Evolutionary conservation across 2,797 vertebrate genomes (phyloP), one percentile per base, ranked within the genome.

Genomic region (Enoplosus armatus): DNA sequence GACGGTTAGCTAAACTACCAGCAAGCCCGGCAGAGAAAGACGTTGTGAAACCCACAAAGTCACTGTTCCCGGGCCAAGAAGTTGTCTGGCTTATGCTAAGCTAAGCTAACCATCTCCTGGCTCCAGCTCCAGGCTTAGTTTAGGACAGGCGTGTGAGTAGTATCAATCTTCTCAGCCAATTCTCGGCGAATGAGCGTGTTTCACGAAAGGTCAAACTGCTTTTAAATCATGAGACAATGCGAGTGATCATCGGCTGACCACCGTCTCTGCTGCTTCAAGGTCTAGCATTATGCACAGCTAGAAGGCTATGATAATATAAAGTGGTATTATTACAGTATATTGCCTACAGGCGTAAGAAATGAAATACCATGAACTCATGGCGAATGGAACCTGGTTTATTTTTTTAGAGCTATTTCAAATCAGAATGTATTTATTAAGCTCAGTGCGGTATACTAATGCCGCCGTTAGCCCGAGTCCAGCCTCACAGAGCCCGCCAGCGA

Each of bases 341-440:
- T 62, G 12, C 16, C 15, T 10, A 9, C 39, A 20, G 24, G 20
- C 15, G 20, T 50, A 26, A 67, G 20, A 54, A 50, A 65, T 31
- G 2, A 22, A 37, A 8, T 18, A 35, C 20, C 6, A 18, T 24
- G 10, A 59, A 31, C 3, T 7, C 16, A n/a, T 31, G 5, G 11
- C 10, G 35, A 41, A 31, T 62, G 5, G n/a, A 39, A 18, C 39
- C 48, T 47, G 29, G 26, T 14, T 73, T 48, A 33, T 16, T 35
- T 77, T 35, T 77, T 12, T 8, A 31, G n/a, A 39, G 29, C 12
- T 24, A 6, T 47, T 51, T 61, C 47, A 50, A 45, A 72, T 53
- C 29, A 62, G 35, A 41, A 59, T 29, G 45, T 39, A 41, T 51
- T 33, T 5, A 26, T 55, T 12, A 50, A 24, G 24, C 24, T 62